These are phyloP conservation scores for Monoplex corrugatus DNA, from an alignment of 2,888 invertebrate species.

Conservation along the genomic window DNA sequence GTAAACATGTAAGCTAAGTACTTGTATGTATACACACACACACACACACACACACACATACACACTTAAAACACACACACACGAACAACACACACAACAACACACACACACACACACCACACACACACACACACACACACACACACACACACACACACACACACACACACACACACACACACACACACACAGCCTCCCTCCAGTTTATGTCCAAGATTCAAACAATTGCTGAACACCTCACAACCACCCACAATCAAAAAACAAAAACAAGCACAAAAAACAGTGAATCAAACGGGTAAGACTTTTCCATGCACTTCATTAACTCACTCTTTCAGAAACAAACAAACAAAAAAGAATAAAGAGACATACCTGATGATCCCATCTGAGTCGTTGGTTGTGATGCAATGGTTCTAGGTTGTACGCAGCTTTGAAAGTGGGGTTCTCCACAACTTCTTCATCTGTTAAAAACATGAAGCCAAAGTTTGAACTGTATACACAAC, in stretches of 20 bases:
- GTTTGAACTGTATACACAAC: too few relatives aligned
- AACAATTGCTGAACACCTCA: not conserved
- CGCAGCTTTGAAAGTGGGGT: constrained; percentile 72
- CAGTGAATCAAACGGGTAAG: not conserved
- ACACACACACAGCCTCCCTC: not conserved
- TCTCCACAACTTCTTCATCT: constrained; percentile 71
- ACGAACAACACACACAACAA: not conserved
- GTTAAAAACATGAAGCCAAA: too few relatives aligned
- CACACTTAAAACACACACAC: too few relatives aligned
- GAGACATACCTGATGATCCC: constrained; percentile 91
- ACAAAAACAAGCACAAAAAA: not conserved
- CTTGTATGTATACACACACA: not conserved
- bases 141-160: not conserved
- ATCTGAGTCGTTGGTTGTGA: constrained; percentile 86
- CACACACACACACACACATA: constrained; percentile 6
- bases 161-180: constrained; percentile 11
- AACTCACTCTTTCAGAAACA: too few relatives aligned
- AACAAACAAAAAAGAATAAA: not conserved
- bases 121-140: constrained; percentile 5
- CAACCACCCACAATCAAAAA: not conserved
- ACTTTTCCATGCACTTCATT: too few relatives aligned
- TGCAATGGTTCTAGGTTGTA: constrained; percentile 87
- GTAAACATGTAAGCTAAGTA: too few relatives aligned
- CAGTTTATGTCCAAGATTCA: too few relatives aligned
- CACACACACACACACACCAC: not conserved